Base-by-base conservation (phyloP, 2,888 invertebrate species). In the Tinea trinotella region DNA sequence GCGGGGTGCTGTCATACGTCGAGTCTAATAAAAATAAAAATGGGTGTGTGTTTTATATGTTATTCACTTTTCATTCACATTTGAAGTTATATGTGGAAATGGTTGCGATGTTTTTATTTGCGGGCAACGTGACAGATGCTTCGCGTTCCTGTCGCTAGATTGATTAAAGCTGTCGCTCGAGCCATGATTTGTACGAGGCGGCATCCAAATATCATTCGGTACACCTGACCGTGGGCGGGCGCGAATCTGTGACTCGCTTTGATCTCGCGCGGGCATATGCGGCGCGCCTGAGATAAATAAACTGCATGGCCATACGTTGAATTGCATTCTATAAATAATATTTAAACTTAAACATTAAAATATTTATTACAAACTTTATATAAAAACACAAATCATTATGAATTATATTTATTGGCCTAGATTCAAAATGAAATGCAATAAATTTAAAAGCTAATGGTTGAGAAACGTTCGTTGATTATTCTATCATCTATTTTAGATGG, bases 211-310 rank as follows among this genome's bases (percentile, higher is more conserved):
- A 63, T 67, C 65, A 59, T 60, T 67, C 70, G 67, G 71, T 75
- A 74, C 78, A 81, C 77, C 82, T 81, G 82, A 75, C 64, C 64
- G 71, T 71, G 67, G 68, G 67, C 71, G 68, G 66, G 62, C 64
- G 60, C 67, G 64, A 66, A 68, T 70, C 68, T 60, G 61, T 61
- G 59, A 58, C 59, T 56, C 61, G 63, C 74, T 76, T 77, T 75
- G 50, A 50, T 50, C 50, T 50, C 22, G 48, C n/a, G 9, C 48
- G 30, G 7, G 13, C 40, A 40, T n/a, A 40, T 40, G 30, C 9
- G 24, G 24, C n/a, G n/a, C 40, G 15, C 5, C 40, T n/a, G 30
- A 4, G 30, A 40, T 40, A 12, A 40, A 40, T 40, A 40, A 40
- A 40, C 40, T 40, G 40, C n/a, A 40, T 40, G 6, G 15, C n/a